These are phyloP conservation scores for Mactromeris polynyma DNA, from an alignment of 2,888 invertebrate species.

Conservation along the genomic window DNA sequence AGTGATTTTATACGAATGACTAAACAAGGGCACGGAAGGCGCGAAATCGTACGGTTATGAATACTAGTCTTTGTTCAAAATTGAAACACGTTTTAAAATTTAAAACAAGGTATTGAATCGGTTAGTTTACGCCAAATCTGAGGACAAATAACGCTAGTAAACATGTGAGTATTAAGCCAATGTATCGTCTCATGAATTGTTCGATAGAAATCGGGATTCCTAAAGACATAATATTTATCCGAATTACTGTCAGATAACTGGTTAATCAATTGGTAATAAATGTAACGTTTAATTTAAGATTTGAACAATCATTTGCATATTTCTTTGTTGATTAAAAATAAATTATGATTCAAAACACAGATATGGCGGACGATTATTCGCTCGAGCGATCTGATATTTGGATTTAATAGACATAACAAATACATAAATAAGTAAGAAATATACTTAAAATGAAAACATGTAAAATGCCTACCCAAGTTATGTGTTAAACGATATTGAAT, in stretches of 20 bases:
- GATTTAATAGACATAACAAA: too few species aligned
- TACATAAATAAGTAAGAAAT: too few species aligned
- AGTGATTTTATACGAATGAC: slow-evolving; percentile 2
- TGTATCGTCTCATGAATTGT: neutral
- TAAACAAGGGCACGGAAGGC: neutral
- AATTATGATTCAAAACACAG: neutral
- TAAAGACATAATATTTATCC: neutral
- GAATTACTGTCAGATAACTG: neutral
- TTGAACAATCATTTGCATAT: neutral
- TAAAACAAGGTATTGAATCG: neutral
- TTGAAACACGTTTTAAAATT: neutral
- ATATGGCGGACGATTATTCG: neutral
- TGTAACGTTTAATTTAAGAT: neutral
- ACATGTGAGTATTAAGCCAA: neutral
- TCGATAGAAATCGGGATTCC: neutral
- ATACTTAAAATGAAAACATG: too few species aligned
- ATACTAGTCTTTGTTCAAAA: neutral
- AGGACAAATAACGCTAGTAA: neutral
- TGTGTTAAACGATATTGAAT: too few species aligned
- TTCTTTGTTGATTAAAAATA: neutral
- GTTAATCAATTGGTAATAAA: neutral
- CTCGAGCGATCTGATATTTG: neutral
- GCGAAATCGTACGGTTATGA: neutral
- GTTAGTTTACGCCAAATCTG: neutral
- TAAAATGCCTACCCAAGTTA: too few species aligned